Evolutionary conservation across 1,140 invertebrate genomes (phyloP).

Genomic region (Saccostrea glomerata): DNA sequence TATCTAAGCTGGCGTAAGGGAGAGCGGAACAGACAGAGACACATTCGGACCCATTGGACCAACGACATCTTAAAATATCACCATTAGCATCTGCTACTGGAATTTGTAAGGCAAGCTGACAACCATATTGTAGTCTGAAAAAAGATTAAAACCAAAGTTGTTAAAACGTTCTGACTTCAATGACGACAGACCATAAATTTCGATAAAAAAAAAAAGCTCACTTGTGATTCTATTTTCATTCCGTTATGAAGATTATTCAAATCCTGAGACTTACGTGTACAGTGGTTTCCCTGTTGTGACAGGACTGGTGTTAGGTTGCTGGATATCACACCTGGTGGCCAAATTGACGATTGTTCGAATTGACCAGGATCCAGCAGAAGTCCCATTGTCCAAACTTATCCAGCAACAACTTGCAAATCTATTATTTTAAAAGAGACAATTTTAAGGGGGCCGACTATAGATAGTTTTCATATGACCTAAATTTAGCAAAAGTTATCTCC

Average conservation of each 20-base stretch:
- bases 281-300: conserved; percentile 60
- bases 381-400: conserved; percentile 13
- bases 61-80: conserved; percentile 58
- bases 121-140: conserved; percentile 56
- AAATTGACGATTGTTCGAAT: conserved; percentile 57
- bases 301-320: conserved; percentile 60
- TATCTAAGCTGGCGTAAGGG: conserved; percentile 55
- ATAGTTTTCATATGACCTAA: no score
- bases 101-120: conserved; percentile 50
- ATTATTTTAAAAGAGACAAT: not conserved
- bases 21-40: conserved; percentile 54
- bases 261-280: conserved; percentile 53
- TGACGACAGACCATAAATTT: no score
- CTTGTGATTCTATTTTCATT: no score
- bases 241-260: no score
- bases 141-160: no score
- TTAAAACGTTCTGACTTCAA: no score
- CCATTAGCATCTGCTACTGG: conserved; percentile 59
- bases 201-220: no score
- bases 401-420: conserved; percentile 18
- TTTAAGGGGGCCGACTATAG: no score
- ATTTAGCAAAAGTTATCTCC: no score
- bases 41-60: conserved; percentile 53
- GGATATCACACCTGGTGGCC: conserved; percentile 54
- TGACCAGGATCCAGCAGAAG: not conserved